Conservation (phyloP, 53 echinoderm and acorn worm genomes). For the Mesocentrotus franciscanus region DNA sequence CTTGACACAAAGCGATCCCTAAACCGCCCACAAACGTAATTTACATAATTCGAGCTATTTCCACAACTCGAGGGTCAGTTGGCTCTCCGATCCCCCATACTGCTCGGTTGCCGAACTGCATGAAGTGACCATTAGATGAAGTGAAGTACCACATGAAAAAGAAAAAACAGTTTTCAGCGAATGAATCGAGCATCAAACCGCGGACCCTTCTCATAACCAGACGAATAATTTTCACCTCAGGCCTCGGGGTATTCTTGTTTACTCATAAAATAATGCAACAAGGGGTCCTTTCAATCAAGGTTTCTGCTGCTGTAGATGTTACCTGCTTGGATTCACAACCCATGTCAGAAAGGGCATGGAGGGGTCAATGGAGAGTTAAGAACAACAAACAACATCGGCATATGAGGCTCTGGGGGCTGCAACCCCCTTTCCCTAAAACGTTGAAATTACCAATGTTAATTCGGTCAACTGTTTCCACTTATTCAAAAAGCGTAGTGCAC, state of each 20-base stretch:
- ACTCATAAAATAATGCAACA: background rate
- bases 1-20: background rate
- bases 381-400: too few relatives aligned
- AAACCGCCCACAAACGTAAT: background rate
- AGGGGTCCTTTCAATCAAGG: background rate
- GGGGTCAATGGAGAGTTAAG: too few relatives aligned
- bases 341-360: too few relatives aligned
- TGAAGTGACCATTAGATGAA: background rate
- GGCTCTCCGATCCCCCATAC: background rate
- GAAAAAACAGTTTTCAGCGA: background rate
- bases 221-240: background rate
- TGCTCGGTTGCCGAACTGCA: background rate
- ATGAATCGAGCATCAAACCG: background rate
- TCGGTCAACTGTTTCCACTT: too few relatives aligned
- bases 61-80: background rate
- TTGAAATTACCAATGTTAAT: too few relatives aligned
- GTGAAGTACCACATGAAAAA: background rate
- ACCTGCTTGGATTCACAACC: too few relatives aligned
- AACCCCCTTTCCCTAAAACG: too few relatives aligned
- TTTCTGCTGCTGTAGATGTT: too few relatives aligned
- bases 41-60: background rate
- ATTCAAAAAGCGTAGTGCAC: too few relatives aligned
- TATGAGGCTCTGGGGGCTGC: too few relatives aligned
- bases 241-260: background rate
- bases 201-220: background rate